Conservation (phyloP, 1,140 invertebrate genomes). For the Drosophila sp. region DNA sequence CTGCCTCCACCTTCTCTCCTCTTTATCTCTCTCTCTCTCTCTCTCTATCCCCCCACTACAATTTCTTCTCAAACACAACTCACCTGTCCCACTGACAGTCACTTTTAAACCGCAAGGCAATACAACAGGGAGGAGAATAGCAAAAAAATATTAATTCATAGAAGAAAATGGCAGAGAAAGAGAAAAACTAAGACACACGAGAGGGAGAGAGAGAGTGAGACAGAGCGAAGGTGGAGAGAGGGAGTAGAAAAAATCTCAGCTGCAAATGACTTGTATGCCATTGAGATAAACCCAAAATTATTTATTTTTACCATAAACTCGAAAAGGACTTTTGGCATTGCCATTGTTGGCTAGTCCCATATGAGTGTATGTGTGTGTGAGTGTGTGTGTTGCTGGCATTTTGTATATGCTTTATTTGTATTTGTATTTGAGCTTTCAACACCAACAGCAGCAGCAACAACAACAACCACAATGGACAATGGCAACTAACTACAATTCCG, state of each 20-base stretch:
- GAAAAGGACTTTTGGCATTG: slow-evolving; percentile 74
- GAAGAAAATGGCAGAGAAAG: too few relatives aligned
- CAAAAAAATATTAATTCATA: neutral
- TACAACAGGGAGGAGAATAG: slow-evolving; percentile 1
- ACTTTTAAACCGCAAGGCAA: slow-evolving; percentile 29
- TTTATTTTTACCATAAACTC: slow-evolving; percentile 82
- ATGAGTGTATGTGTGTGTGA: slow-evolving; percentile 16
- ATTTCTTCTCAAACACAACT: too few relatives aligned
- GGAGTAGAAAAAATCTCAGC: slow-evolving; percentile 70
- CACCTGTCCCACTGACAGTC: neutral
- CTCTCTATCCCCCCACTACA: neutral
- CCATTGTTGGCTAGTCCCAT: slow-evolving; percentile 57
- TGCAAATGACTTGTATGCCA: slow-evolving; percentile 82
- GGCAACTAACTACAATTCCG: slow-evolving; percentile 81
- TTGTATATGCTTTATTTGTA: slow-evolving; percentile 49
- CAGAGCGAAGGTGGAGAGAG: neutral
- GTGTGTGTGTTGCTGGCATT: slow-evolving; percentile 65
- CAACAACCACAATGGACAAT: slow-evolving; percentile 62
- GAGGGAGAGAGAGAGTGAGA: slow-evolving; percentile 16
- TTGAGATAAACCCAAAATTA: slow-evolving; percentile 82
- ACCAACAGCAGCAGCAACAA: slow-evolving; percentile 46
- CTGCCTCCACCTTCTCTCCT: too few relatives aligned
- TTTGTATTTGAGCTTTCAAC: slow-evolving; percentile 76
- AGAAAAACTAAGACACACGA: too few relatives aligned
- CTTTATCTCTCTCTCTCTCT: neutral